Conservation (phyloP, 2,888 invertebrate genomes). For the Pediacus dermestoides region DNA sequence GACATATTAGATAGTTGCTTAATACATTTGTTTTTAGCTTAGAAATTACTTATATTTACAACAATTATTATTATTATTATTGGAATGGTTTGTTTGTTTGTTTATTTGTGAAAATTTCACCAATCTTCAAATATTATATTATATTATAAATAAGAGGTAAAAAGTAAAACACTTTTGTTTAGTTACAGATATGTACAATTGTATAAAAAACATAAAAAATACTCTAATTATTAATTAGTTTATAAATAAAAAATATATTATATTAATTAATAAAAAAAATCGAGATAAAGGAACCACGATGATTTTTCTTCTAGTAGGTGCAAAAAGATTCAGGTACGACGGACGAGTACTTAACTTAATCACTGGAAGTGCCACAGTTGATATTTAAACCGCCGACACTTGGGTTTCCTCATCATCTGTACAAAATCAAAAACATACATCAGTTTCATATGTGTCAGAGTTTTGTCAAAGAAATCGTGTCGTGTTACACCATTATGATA, state of each 20-base stretch:
- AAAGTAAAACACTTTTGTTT: too few relatives aligned
- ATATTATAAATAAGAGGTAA: slow-evolving; percentile 1
- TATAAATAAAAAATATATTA: too few relatives aligned
- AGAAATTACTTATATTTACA: background rate
- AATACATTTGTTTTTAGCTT: slow-evolving; percentile 1
- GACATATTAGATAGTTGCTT: too few relatives aligned
- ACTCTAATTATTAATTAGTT: too few relatives aligned
- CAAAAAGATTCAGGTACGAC: too few relatives aligned
- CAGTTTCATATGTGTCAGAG: slow-evolving; percentile 6
- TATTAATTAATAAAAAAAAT: slow-evolving; percentile 1
- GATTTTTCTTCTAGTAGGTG: slow-evolving; percentile 1
- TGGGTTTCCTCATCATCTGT: slow-evolving; percentile 65
- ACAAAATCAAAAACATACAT: slow-evolving; percentile 31
- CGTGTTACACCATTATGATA: slow-evolving; percentile 44
- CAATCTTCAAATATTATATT: background rate
- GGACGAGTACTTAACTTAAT: slow-evolving; percentile 15
- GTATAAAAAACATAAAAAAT: background rate
- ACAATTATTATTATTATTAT: background rate
- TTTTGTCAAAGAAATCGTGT: slow-evolving; percentile 10
- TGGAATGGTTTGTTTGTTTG: slow-evolving; percentile 5
- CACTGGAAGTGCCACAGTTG: slow-evolving; percentile 29
- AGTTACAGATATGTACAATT: too few relatives aligned
- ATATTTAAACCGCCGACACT: slow-evolving; percentile 58
- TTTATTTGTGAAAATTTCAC: background rate
- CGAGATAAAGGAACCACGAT: background rate